Conservation (phyloP, 2,113 vertebrate genomes). For the Himantopus leucocephalus region DNA sequence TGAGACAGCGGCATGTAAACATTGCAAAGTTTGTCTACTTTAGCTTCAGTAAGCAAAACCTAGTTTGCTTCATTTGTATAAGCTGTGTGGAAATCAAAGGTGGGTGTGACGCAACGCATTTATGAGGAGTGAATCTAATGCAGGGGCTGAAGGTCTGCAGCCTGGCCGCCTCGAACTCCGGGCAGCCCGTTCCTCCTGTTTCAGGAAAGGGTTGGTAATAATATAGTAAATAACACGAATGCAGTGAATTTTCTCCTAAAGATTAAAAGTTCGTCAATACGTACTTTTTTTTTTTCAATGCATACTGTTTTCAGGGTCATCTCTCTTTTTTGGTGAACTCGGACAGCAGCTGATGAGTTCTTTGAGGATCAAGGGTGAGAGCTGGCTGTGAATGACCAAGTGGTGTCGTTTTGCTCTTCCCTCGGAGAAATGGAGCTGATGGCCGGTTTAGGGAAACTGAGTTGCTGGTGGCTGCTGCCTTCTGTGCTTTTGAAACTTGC, state of each 20-base stretch:
- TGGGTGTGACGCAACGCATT: accelerated
- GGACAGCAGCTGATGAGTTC: not conserved
- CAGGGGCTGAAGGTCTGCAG: not conserved
- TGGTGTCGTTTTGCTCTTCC: not conserved
- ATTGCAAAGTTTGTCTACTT: not conserved
- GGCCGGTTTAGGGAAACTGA: not conserved
- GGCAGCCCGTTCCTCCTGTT: not conserved
- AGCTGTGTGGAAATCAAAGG: not conserved
- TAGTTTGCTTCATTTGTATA: not conserved
- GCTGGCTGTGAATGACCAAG: not conserved
- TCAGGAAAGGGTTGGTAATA: not conserved
- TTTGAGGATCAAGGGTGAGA: not conserved
- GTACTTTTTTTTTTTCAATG: not conserved
- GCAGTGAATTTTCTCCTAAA: not conserved
- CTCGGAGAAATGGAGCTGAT: not conserved
- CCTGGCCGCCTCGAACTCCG: not conserved
- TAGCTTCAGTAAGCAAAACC: not conserved
- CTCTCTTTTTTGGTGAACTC: not conserved
- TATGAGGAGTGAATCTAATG: not conserved
- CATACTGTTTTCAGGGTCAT: not conserved
- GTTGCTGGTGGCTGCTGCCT: not conserved
- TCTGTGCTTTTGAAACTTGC: not conserved
- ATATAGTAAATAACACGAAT: not conserved
- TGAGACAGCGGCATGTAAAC: not conserved
- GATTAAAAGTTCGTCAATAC: not conserved